Conservation (phyloP, 1,140 invertebrate genomes). For the Drosophila micromelanica region DNA sequence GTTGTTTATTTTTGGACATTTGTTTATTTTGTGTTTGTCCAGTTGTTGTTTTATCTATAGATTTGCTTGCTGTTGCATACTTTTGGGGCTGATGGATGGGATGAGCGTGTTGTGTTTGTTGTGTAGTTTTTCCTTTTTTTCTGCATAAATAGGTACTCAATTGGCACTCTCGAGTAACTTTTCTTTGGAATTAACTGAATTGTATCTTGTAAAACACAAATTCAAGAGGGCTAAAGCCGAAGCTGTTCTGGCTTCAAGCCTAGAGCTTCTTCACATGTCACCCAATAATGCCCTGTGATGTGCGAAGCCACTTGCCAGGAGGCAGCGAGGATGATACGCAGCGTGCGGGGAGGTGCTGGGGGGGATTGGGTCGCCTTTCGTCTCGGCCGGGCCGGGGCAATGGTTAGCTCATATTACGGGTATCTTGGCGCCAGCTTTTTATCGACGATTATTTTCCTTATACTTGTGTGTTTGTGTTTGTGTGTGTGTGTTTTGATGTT, state of each 20-base stretch:
- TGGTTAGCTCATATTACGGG: constrained; percentile 82
- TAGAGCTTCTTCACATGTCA: constrained; percentile 77
- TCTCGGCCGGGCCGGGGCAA: constrained; percentile 54
- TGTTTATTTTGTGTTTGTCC: background rate
- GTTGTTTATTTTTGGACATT: background rate
- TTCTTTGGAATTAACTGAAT: constrained; percentile 80
- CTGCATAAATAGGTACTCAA: constrained; percentile 57
- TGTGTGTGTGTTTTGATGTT: constrained; percentile 47
- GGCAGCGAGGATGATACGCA: constrained; percentile 24
- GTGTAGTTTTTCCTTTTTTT: constrained; percentile 33
- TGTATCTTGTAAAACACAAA: constrained; percentile 82
- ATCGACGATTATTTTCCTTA: constrained; percentile 80
- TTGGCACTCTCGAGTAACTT: constrained; percentile 76
- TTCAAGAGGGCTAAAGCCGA: constrained; percentile 71
- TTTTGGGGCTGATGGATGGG: constrained; percentile 20
- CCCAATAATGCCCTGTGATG: constrained; percentile 78
- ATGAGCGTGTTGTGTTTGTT: constrained; percentile 5
- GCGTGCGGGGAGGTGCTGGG: constrained; percentile 5
- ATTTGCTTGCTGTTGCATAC: constrained; percentile 42
- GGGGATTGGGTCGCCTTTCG: constrained; percentile 13
- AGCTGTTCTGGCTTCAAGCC: constrained; percentile 66
- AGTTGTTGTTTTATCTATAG: background rate
- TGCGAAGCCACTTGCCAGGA: constrained; percentile 75
- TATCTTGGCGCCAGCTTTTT: constrained; percentile 82
- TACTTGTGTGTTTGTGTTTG: constrained; percentile 44